Conservation (phyloP, 1,140 invertebrate species). For the Asbolus verrucosus region DNA sequence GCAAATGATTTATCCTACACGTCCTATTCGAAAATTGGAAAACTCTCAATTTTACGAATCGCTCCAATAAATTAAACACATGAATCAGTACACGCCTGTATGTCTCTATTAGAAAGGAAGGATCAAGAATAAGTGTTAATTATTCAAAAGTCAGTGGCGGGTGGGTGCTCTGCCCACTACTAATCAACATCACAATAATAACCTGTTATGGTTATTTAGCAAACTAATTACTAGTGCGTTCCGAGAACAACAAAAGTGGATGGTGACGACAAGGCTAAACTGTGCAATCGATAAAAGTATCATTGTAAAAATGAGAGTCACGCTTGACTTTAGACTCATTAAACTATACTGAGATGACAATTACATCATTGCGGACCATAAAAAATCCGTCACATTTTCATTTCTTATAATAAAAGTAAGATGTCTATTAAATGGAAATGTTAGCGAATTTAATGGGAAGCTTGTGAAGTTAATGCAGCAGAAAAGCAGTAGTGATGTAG, state of each 20-base stretch:
- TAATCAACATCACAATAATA: neutral
- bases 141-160: neutral
- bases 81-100: neutral
- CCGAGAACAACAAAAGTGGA: neutral
- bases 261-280: neutral
- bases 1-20: too few species aligned
- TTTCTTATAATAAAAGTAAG: too few species aligned
- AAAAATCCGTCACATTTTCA: too few species aligned
- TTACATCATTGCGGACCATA: too few species aligned
- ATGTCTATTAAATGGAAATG: too few species aligned
- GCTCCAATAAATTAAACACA: too few species aligned
- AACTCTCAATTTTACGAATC: neutral
- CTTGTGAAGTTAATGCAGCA: too few species aligned
- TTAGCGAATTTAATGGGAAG: too few species aligned
- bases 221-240: conserved; percentile 10
- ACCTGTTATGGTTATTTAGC: conserved; percentile 34
- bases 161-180: conserved; percentile 14
- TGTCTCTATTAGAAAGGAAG: conserved; percentile 29
- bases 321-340: too few species aligned
- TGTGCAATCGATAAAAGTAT: conserved; percentile 1
- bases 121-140: conserved; percentile 33
- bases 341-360: too few species aligned
- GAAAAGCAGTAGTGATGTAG: too few species aligned
- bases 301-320: too few species aligned
- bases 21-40: neutral